These are phyloP conservation scores for Polydesmus complanatus DNA, from an alignment of 2,888 invertebrate genomes.

Conservation along the genomic window DNA sequence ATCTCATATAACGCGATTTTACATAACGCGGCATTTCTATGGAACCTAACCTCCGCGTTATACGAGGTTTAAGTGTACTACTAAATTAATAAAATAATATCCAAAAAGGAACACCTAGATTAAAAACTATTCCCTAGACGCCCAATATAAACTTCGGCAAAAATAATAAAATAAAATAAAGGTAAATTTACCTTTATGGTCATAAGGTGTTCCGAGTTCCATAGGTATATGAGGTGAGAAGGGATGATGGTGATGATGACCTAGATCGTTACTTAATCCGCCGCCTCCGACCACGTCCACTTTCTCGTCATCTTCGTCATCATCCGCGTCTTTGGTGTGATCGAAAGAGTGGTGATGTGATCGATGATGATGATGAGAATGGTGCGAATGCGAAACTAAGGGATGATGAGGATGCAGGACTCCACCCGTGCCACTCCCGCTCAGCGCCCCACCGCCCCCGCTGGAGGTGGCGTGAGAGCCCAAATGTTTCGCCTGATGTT, in stretches of 20 bases:
- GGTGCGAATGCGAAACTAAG: slow-evolving; percentile 8
- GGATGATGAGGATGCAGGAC: slow-evolving; percentile 8
- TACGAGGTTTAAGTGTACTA: no score
- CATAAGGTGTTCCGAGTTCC: slow-evolving; percentile 5
- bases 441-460: background rate
- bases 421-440: background rate
- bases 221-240: background rate
- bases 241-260: slow-evolving; percentile 11
- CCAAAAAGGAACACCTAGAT: no score
- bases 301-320: slow-evolving; percentile 18
- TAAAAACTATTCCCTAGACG: no score
- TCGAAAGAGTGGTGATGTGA: slow-evolving; percentile 2
- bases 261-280: slow-evolving; percentile 14
- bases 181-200: slow-evolving; percentile 15
- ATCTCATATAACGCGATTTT: no score
- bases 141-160: no score
- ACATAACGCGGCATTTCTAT: no score
- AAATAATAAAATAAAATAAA: no score
- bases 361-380: slow-evolving; percentile 4
- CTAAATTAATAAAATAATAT: no score
- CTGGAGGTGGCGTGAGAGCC: slow-evolving; percentile 27
- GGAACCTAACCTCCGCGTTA: no score
- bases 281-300: slow-evolving; percentile 19
- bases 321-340: background rate
- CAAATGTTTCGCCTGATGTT: slow-evolving; percentile 30